A percentile compares a stretch with the other conserved stretches of the same genome.
Conservation (phyloP, 2,888 invertebrate genomes). For the Chalcis sispes region DNA sequence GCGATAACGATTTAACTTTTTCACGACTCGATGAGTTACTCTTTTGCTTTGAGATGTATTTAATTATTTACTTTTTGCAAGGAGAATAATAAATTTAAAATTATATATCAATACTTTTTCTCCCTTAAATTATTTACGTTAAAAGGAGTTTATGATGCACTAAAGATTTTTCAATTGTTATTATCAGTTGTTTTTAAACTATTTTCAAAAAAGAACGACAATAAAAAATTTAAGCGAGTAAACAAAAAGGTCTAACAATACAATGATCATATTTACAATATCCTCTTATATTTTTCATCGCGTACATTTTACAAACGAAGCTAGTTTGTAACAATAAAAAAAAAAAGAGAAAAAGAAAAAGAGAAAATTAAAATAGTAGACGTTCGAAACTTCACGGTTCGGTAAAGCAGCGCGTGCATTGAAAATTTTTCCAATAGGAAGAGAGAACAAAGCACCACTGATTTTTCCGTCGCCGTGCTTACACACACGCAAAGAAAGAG, state of each 20-base stretch:
- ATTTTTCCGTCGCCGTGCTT: constrained; percentile 17
- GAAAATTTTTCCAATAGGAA: constrained; percentile 28
- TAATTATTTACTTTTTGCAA: too few species aligned
- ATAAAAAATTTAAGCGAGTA: too few species aligned
- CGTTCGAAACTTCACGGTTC: not conserved
- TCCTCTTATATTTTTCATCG: not conserved
- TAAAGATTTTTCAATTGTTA: too few species aligned
- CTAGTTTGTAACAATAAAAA: not conserved
- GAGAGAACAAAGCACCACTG: constrained; percentile 43
- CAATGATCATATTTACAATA: not conserved
- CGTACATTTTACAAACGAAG: not conserved
- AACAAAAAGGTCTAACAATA: not conserved
- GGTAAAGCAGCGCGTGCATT: constrained; percentile 15
- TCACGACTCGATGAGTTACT: too few species aligned
- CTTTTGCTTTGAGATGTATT: too few species aligned
- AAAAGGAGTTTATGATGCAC: too few species aligned
- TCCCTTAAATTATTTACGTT: too few species aligned
- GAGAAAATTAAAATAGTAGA: constrained; percentile 1
- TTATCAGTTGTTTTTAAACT: too few species aligned
- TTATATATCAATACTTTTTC: too few species aligned
- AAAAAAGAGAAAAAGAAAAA: not conserved
- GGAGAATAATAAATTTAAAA: too few species aligned
- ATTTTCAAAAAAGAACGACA: too few species aligned
- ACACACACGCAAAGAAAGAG: not conserved
- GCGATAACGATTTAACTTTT: too few species aligned